These are phyloP conservation scores for Coluber constrictor DNA, from an alignment of 2,797 vertebrate genomes.

Conservation along the genomic window DNA sequence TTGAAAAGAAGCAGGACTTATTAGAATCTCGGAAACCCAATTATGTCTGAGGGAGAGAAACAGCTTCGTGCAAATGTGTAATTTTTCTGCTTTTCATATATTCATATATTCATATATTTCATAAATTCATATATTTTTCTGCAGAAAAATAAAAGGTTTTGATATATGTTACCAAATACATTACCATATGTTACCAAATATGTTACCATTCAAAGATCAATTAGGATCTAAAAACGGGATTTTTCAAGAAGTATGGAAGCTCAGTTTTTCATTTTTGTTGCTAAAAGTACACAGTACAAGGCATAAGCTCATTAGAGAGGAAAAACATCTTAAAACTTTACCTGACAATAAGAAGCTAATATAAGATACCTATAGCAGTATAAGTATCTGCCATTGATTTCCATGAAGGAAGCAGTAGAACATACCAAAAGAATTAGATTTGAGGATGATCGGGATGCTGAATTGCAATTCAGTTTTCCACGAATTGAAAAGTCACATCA, in stretches of 20 bases:
- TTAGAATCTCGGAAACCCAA: neutral
- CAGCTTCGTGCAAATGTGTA: neutral
- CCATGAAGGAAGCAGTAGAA: neutral
- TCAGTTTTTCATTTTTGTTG: neutral
- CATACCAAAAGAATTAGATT: neutral
- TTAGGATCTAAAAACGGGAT: neutral
- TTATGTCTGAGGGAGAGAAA: neutral
- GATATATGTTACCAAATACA: neutral
- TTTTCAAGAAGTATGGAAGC: neutral
- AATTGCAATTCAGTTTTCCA: neutral
- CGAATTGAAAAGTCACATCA: neutral
- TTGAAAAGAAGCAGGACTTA: neutral
- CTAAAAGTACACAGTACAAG: neutral
- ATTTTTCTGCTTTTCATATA: neutral
- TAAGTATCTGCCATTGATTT: neutral
- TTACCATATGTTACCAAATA: neutral
- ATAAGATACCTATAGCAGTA: neutral
- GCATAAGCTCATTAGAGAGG: neutral
- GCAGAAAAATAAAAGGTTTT: neutral
- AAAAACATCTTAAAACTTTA: neutral
- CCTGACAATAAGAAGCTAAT: neutral
- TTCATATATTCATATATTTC: too few species aligned
- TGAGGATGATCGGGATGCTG: neutral
- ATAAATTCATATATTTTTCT: too few species aligned
- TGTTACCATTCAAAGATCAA: neutral